Percentiles rank a stretch among this genome's conserved stretches.
Evolutionary conservation across 2,888 invertebrate genomes (phyloP).

Genomic region (Spatulosminthurus flaviceps): DNA sequence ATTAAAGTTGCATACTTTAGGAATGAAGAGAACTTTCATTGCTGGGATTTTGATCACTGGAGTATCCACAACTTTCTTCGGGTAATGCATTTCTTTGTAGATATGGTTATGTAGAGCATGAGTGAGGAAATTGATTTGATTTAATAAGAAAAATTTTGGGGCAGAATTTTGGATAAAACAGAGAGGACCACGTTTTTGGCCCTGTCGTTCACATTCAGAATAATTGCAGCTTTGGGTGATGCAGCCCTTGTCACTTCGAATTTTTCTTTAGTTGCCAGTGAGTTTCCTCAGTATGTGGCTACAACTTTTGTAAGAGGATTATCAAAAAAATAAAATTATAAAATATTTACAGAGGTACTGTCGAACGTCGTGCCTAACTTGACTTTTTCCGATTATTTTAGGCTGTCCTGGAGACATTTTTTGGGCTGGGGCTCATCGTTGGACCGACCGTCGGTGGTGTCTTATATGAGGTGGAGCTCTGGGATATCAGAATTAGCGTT

Average conservation of each 20-base stretch:
- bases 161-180: neutral
- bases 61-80: neutral
- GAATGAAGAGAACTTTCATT: neutral
- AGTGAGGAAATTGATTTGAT: neutral
- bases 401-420: slow-evolving; percentile 19
- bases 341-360: neutral
- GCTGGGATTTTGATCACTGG: slow-evolving; percentile 10
- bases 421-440: slow-evolving; percentile 15
- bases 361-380: neutral
- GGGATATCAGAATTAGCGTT: too few relatives aligned
- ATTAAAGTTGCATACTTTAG: neutral
- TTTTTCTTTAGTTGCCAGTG: slow-evolving; percentile 3
- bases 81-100: neutral
- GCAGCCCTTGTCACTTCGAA: neutral
- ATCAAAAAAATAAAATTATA: neutral
- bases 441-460: slow-evolving; percentile 5
- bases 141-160: too few relatives aligned
- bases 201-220: neutral
- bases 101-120: neutral
- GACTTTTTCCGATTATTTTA: neutral
- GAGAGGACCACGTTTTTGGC: neutral
- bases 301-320: neutral
- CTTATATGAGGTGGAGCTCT: slow-evolving; percentile 18
- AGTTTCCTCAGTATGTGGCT: slow-evolving; percentile 5
- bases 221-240: neutral